Conservation (phyloP, 2,113 vertebrate species). For the Sturnira hondurensis region DNA sequence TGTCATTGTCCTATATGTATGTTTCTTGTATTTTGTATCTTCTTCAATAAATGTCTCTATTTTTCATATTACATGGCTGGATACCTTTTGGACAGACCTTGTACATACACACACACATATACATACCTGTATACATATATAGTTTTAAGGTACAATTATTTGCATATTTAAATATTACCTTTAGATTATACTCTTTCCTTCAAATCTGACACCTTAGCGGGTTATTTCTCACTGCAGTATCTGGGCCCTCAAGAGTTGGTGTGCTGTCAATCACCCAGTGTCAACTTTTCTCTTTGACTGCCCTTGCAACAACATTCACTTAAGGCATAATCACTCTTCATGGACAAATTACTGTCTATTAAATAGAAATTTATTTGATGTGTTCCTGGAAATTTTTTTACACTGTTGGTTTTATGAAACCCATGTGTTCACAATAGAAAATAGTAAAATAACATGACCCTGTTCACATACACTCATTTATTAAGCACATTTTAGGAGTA, state of each 20-base stretch:
- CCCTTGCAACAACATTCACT: background rate
- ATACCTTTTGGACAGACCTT: too few species aligned
- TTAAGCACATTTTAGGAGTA: background rate
- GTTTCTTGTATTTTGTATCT: too few species aligned
- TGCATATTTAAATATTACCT: background rate
- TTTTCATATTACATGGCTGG: too few species aligned
- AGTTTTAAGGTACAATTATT: background rate
- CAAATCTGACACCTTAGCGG: background rate
- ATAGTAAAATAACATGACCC: background rate
- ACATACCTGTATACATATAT: background rate
- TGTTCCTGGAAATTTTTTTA: constrained; percentile 14
- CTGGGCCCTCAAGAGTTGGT: background rate
- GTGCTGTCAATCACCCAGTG: background rate
- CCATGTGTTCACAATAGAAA: constrained; percentile 4
- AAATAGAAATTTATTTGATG: background rate
- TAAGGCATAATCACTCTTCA: constrained; percentile 29
- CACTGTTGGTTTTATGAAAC: background rate
- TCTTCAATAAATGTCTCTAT: too few species aligned
- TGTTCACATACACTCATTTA: background rate
- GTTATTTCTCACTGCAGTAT: background rate
- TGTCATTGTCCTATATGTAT: too few species aligned
- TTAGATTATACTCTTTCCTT: background rate
- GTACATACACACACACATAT: background rate
- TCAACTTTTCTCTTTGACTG: background rate
- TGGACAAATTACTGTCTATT: background rate